Evolutionary conservation across 2,113 vertebrate species (phyloP).

Genomic region (Tamias sibiricus): DNA sequence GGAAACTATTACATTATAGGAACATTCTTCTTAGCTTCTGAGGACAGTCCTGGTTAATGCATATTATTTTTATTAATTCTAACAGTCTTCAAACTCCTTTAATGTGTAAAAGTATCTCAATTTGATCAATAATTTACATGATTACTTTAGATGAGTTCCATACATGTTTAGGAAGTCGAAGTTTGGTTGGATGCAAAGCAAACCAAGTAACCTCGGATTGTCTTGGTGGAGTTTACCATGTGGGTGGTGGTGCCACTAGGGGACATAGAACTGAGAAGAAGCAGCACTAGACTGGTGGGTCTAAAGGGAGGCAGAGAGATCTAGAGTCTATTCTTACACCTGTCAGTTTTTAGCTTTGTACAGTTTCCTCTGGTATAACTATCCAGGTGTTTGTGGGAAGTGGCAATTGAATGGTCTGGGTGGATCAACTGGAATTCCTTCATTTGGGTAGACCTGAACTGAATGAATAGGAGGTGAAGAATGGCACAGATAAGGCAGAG

Average conservation of each 20-base stretch:
- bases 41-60: not conserved
- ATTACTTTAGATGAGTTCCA: not conserved
- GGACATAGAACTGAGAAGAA: not conserved
- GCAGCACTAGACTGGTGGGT: not conserved
- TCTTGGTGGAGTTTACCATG: too few species aligned
- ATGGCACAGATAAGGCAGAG: not conserved
- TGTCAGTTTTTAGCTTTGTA: not conserved
- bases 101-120: not conserved
- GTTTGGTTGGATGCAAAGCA: not conserved
- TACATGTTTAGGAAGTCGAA: too few species aligned
- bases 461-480: not conserved
- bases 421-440: not conserved
- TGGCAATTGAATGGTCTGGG: not conserved
- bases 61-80: not conserved
- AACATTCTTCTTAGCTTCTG: not conserved
- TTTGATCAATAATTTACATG: not conserved
- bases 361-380: not conserved
- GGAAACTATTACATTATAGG: not conserved
- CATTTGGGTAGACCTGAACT: not conserved
- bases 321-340: not conserved
- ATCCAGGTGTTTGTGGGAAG: not conserved
- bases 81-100: too few species aligned
- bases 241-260: too few species aligned
- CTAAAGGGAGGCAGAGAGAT: too few species aligned
- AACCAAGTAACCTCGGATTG: too few species aligned